These are phyloP conservation scores for Brachylomia viminalis DNA, from an alignment of 2,888 invertebrate species.

Conservation along the genomic window DNA sequence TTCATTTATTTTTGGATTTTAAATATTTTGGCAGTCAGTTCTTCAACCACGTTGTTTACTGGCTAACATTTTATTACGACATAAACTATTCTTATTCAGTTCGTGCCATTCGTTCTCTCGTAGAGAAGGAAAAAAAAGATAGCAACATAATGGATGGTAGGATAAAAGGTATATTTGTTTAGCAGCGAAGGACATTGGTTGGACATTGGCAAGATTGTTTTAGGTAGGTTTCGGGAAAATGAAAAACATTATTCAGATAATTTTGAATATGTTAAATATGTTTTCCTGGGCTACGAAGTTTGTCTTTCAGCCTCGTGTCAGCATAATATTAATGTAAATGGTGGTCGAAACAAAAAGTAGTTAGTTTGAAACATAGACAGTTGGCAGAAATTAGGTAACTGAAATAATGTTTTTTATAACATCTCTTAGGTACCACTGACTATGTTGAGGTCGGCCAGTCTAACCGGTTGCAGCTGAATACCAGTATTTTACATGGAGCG, in stretches of 20 bases:
- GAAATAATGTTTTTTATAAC: neutral
- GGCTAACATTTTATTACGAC: neutral
- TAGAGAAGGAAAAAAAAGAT: neutral
- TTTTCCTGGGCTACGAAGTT: neutral
- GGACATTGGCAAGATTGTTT: neutral
- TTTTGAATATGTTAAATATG: neutral
- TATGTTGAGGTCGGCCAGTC: too few relatives aligned
- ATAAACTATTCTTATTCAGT: neutral
- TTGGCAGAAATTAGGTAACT: neutral
- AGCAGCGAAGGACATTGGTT: neutral
- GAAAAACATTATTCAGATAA: neutral
- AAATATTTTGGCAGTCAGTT: neutral
- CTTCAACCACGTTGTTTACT: neutral
- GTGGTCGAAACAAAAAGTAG: neutral
- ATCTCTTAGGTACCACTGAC: neutral
- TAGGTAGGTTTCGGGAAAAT: neutral
- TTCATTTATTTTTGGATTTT: neutral
- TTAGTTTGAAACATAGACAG: neutral
- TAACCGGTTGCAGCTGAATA: too few relatives aligned
- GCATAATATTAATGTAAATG: neutral
- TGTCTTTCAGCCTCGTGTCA: neutral
- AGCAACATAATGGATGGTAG: neutral
- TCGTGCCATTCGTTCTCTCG: too few relatives aligned
- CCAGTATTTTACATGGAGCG: too few relatives aligned
- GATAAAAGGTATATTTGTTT: neutral